Percentiles rank a stretch among this genome's conserved stretches.
These are phyloP conservation scores for Ailuropoda melanoleuca DNA, from an alignment of 2,113 vertebrate genomes.

Conservation along the genomic window DNA sequence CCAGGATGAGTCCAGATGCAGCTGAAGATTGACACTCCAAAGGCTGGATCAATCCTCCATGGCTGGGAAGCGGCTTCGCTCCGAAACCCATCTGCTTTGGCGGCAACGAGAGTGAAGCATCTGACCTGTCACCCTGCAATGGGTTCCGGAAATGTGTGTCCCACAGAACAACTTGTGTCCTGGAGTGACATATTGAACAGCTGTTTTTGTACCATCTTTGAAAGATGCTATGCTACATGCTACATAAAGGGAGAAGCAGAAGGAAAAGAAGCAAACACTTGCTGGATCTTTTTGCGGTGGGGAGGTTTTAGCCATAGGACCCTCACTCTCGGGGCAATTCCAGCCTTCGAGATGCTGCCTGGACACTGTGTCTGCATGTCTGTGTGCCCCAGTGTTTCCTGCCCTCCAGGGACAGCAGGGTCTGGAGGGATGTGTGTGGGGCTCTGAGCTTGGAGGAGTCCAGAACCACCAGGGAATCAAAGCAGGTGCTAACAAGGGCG, in stretches of 20 bases:
- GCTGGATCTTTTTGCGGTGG: accelerated
- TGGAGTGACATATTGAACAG: accelerated
- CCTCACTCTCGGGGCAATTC: background rate
- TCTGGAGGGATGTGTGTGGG: background rate
- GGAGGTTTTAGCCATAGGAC: background rate
- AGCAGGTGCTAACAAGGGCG: background rate
- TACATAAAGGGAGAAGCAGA: background rate
- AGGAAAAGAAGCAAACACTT: accelerated
- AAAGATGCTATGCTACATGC: background rate
- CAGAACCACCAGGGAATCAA: background rate
- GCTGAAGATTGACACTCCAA: accelerated
- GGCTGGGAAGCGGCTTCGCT: background rate
- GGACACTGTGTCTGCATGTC: background rate
- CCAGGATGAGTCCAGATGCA: accelerated
- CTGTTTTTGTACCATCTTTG: background rate
- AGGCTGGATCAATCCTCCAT: accelerated
- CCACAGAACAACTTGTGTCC: background rate
- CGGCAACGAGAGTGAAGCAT: too few relatives aligned
- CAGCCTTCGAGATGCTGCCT: background rate
- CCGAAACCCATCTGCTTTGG: background rate
- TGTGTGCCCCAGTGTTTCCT: accelerated
- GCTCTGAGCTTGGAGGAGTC: background rate
- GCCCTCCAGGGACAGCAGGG: background rate
- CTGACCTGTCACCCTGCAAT: background rate
- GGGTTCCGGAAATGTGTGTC: background rate